A percentile compares a stretch with the other conserved stretches of the same genome.
Conservation (phyloP, 2,888 invertebrate genomes). For the Dinocampus coccinellae region DNA sequence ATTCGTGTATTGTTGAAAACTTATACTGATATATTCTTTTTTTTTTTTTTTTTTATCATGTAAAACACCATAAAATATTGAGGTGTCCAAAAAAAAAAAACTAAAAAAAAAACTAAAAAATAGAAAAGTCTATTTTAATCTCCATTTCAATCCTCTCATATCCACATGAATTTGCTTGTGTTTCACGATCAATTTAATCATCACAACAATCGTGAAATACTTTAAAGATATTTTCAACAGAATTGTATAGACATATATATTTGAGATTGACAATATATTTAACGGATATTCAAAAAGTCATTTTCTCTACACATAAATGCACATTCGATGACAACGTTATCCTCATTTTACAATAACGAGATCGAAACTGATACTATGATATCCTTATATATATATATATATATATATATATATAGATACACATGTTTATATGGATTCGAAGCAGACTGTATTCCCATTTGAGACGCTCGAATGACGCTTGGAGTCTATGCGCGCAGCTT, state of each 20-base stretch:
- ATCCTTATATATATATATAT: not conserved
- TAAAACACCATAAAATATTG: not conserved
- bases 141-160: not conserved
- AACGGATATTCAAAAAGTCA: not conserved
- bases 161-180: not conserved
- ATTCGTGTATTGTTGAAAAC: not conserved
- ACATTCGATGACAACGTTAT: slow-evolving; percentile 7
- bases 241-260: not conserved
- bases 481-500: slow-evolving; percentile 27
- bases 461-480: slow-evolving; percentile 35
- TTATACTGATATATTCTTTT: not conserved
- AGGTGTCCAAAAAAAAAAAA: not conserved
- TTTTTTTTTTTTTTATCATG: too few relatives aligned
- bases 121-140: not conserved
- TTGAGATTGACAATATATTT: not conserved
- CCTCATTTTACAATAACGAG: slow-evolving; percentile 40
- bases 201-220: too few relatives aligned
- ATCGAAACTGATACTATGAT: slow-evolving; percentile 27
- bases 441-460: slow-evolving; percentile 45
- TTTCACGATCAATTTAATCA: not conserved
- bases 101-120: too few relatives aligned
- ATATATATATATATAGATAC: slow-evolving; percentile 1
- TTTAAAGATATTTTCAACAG: not conserved
- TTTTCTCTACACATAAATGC: not conserved
- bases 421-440: slow-evolving; percentile 27